Base-by-base conservation (phyloP, 1,140 invertebrate species). In the Hormaphis cornu region DNA sequence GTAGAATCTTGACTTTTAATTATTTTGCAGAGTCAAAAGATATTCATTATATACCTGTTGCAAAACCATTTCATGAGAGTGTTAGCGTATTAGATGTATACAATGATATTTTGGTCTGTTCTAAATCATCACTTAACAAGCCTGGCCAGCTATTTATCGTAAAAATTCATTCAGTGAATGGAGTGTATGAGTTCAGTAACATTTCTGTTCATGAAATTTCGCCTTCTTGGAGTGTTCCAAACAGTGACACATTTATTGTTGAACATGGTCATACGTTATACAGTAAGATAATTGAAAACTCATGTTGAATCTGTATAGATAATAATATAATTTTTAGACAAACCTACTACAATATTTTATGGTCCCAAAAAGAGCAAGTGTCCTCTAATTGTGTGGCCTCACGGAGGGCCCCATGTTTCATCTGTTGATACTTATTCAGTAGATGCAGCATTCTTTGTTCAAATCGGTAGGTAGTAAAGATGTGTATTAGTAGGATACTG, bases 381-480 rank as follows among this genome's bases (percentile, higher is more conserved):
- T 40, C 86, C 87, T 1, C 74, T 89, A 4, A 79, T 90, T 24
- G 79, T 89, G 30, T 82, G 80, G 76, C 87, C 88, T 16, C 92
- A 95, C 79, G 92, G 92, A 70, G 86, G 93, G 6, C 92, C 92
- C 1, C 91, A 95, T 79, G 79, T 81, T 12, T 77, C 77, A 6
- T 86, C 85, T 76, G 76, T 78, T 14, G 85, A 88, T 75, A 74
- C 78, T 0, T 90, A 84, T 74, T 78, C 78, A 0, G 73, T 85
- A 1, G 83, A 85, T 70, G 75, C 78, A 22, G 78, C 82, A 2
- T 75, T 87, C 3, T 85, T 86, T 70, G 6, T 70, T 46, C 69
- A 70, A 20, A 63, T 50, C 20, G 33, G 53, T 71, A 58, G n/a
- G n/a, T n/a, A n/a, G n/a, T n/a, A n/a, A n/a, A n/a, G n/a, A n/a